Percentiles rank a stretch among this genome's conserved stretches.
Conservation (phyloP, 1,140 invertebrate genomes). For the Drosophila yakuba region DNA sequence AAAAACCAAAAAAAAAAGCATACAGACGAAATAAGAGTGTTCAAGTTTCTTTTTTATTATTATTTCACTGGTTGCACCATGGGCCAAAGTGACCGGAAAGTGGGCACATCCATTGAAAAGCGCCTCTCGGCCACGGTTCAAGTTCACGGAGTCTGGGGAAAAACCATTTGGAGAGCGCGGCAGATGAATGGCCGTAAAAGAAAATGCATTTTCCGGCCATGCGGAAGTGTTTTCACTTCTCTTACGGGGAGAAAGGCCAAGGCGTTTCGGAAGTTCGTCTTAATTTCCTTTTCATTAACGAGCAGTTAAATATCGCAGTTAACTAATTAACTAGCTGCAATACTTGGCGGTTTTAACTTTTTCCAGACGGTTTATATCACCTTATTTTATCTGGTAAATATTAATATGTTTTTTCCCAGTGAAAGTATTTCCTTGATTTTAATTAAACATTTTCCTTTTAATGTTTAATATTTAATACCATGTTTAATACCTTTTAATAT, state of each 20-base stretch:
- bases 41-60: constrained; percentile 32
- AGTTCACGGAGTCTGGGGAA: constrained; percentile 23
- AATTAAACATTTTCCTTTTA: no score
- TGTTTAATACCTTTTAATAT: no score
- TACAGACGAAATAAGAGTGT: constrained; percentile 27
- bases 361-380: neutral
- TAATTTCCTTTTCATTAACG: constrained; percentile 12
- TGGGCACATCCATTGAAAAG: constrained; percentile 16
- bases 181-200: neutral
- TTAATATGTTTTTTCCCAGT: neutral
- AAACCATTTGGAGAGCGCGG: neutral
- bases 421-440: neutral
- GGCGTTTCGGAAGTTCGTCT: constrained; percentile 9
- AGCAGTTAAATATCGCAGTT: constrained; percentile 10
- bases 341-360: neutral
- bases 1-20: constrained; percentile 29
- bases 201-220: constrained; percentile 7
- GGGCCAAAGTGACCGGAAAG: constrained; percentile 35
- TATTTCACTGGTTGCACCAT: constrained; percentile 37
- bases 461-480: no score
- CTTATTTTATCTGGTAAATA: neutral
- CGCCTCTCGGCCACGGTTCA: constrained; percentile 21
- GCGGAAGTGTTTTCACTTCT: neutral
- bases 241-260: constrained; percentile 8
- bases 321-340: neutral